Conservation (phyloP, 2,113 vertebrate species). For the Cyprinodon tularosa region DNA sequence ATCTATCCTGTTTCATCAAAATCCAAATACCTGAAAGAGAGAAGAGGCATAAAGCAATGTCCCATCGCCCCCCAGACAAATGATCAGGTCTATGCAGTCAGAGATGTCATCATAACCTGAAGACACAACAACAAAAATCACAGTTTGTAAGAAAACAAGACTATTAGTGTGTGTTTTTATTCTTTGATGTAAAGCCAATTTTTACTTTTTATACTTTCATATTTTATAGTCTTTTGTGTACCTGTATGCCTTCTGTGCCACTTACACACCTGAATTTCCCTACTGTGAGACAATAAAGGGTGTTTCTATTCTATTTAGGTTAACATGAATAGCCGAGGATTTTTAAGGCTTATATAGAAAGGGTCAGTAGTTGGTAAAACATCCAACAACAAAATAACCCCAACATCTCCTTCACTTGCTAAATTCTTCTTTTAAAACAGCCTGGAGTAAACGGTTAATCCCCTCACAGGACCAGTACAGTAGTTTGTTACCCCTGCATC, state of each 20-base stretch:
- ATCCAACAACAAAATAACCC: constrained; percentile 3
- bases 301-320: no score
- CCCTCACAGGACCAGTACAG: neutral
- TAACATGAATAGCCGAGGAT: neutral
- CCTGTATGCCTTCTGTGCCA: no score
- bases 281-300: no score
- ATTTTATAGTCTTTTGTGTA: no score
- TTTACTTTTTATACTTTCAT: no score
- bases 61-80: constrained; percentile 85
- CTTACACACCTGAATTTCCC: no score
- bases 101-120: constrained; percentile 85
- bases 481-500: no score
- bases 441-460: neutral
- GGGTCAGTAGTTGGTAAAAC: neutral
- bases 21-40: constrained; percentile 80
- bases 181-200: no score
- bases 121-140: neutral
- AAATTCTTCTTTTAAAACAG: neutral
- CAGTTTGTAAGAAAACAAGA: neutral
- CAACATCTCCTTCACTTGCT: neutral
- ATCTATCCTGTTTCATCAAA: neutral
- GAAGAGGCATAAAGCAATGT: constrained; percentile 85
- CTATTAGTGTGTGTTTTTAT: no score
- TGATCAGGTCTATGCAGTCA: constrained; percentile 83
- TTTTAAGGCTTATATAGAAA: neutral